Base-by-base conservation (phyloP, 1,140 invertebrate species). In the Ceratoteleas bidentatus region DNA sequence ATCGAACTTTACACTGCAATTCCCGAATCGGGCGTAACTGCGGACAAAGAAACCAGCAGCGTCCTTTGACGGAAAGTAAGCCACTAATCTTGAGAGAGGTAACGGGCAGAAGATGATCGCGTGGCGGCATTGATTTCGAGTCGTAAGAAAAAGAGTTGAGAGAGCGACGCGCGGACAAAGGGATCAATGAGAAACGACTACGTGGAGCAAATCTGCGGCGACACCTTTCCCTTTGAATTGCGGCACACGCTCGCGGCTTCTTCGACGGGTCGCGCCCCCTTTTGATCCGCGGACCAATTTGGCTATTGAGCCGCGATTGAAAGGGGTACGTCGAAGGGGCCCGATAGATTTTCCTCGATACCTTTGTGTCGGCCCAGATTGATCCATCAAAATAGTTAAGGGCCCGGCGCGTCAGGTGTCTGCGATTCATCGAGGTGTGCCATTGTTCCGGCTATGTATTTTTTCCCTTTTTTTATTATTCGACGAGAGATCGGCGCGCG, bases 351-450 rank as follows among this genome's bases (percentile, higher is more conserved):
- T 85, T 79, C 64, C 78, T 78, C 85, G 87, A 90, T 90, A 87
- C 84, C 85, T 86, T 90, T 90, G 89, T 89, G 73, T 82, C 61
- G 72, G 49, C 6, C 68, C 43, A 81, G 85, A 90, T 90, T 89
- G 86, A 90, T 86, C 89, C 85, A 88, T 89, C 89, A 89, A 88
- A 89, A 88, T 88, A 90, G 88, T 88, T 87, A 88, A 87, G 85
- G 85, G 53, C 53, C 62, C 82, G 58, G 49, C 45, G 53, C 32
- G 65, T 79, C 83, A 84, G 80, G 80, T 85, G 76, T 60, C 54
- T 47, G 6, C 54, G 66, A 78, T 85, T 75, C 56, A 70, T 50
- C 60, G 56, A 68, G 73, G 65, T 56, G 61, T 78, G 58, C 70
- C 75, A 68, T 83, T 84, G 81, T 79, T 68, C 43, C 75, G 62